phyloP scores from a whole-genome alignment of 2,888 invertebrate species.

The Oxytorus armatus region DNA sequence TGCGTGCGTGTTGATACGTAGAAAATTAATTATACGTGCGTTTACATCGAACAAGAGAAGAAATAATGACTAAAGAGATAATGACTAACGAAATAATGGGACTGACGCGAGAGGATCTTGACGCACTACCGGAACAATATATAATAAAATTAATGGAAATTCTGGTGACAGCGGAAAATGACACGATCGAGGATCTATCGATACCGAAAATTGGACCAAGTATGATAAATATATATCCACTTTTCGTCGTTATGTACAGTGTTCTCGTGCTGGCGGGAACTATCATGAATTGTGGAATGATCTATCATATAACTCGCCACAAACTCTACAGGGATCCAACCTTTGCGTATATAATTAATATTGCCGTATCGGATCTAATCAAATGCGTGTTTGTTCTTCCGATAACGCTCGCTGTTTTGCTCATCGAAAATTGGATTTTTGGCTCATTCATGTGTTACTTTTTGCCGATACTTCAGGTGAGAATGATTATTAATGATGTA shows the following conservation, averaged over 20 bases:
- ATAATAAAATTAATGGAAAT: conserved; percentile 80
- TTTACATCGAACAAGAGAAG: no score
- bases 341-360: conserved; percentile 88
- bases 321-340: conserved; percentile 88
- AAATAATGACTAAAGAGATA: not conserved
- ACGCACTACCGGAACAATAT: conserved; percentile 65
- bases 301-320: conserved; percentile 85
- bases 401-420: conserved; percentile 88
- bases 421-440: conserved; percentile 90
- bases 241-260: conserved; percentile 88
- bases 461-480: conserved; percentile 90
- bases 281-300: conserved; percentile 87
- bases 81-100: conserved; percentile 27
- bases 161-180: conserved; percentile 81
- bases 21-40: not conserved
- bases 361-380: conserved; percentile 88
- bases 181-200: conserved; percentile 86
- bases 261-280: conserved; percentile 86
- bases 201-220: conserved; percentile 87
- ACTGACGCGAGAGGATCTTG: conserved; percentile 40
- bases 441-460: conserved; percentile 90
- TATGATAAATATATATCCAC: conserved; percentile 86
- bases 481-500: no score
- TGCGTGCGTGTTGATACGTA: not conserved
- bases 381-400: conserved; percentile 90